A percentile compares a stretch with the other conserved stretches of the same genome.
These are phyloP conservation scores for Isaurus tuberculatus DNA, from an alignment of 92 coral and sea anemone species.

Conservation along the genomic window DNA sequence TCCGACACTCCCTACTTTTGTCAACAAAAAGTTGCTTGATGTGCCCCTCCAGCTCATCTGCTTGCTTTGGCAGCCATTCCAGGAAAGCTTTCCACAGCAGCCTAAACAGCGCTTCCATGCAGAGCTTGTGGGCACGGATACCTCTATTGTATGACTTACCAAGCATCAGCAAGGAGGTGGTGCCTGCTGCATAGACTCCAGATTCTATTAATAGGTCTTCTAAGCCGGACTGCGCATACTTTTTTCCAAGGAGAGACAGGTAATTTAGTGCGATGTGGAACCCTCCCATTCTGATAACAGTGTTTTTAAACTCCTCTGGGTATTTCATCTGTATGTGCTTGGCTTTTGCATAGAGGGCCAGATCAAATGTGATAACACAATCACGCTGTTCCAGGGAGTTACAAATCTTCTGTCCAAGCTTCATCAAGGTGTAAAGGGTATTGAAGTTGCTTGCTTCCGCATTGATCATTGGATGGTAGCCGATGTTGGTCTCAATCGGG, in stretches of 20 bases:
- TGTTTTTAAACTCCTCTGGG: conserved; percentile 55
- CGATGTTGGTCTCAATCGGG: conserved; percentile 43
- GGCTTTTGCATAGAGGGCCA: conserved; percentile 59
- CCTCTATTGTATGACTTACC: conserved; percentile 65
- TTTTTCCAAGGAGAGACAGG: conserved; percentile 53
- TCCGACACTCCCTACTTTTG: conserved; percentile 34
- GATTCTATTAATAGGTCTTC: conserved; percentile 70
- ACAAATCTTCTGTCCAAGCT: conserved; percentile 52
- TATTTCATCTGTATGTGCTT: conserved; percentile 67
- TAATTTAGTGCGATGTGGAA: conserved; percentile 67
- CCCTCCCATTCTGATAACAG: conserved; percentile 69
- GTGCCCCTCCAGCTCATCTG: not conserved
- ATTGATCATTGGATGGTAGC: conserved; percentile 64
- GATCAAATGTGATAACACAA: conserved; percentile 59
- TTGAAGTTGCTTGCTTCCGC: conserved; percentile 61
- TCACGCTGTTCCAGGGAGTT: conserved; percentile 35
- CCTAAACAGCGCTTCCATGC: conserved; percentile 58
- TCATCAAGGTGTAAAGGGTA: conserved; percentile 67
- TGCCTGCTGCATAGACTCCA: conserved; percentile 68
- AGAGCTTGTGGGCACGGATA: conserved; percentile 57
- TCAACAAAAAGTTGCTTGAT: conserved; percentile 9
- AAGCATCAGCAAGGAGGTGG: conserved; percentile 54
- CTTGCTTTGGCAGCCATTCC: conserved; percentile 10
- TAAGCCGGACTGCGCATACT: conserved; percentile 57
- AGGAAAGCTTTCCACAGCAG: conserved; percentile 47